phyloP scores from a whole-genome alignment of 1,140 invertebrate genomes.

The Drosophila pruinosa region DNA sequence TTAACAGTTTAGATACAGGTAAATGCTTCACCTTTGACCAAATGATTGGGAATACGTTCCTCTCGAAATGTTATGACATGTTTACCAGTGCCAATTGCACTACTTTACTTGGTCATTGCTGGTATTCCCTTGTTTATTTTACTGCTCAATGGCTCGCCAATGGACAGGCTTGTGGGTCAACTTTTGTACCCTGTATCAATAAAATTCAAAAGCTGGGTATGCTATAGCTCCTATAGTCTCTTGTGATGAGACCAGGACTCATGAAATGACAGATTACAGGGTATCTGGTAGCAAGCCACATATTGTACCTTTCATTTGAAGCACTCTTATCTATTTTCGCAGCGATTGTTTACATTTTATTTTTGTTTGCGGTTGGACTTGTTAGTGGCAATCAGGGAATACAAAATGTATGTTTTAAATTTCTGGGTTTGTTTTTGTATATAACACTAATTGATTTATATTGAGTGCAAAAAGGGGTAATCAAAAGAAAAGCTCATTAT shows the following conservation, averaged over 20 bases:
- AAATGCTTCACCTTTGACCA: neutral
- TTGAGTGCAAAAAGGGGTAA: neutral
- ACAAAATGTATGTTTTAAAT: slow-evolving; percentile 4
- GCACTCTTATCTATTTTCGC: slow-evolving; percentile 4
- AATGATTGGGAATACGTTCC: slow-evolving; percentile 1
- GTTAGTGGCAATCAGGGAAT: slow-evolving; percentile 46
- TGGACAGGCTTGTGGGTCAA: neutral
- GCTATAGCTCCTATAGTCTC: neutral
- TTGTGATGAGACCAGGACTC: too few species aligned
- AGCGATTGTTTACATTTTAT: slow-evolving; percentile 29
- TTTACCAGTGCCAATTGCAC: slow-evolving; percentile 16
- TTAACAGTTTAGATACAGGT: slow-evolving; percentile 27
- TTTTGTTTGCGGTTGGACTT: slow-evolving; percentile 48
- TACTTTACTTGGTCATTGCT: slow-evolving; percentile 1
- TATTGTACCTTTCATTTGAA: neutral
- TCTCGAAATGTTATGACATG: neutral
- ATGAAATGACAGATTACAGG: neutral
- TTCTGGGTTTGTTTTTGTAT: neutral
- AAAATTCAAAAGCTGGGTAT: too few species aligned
- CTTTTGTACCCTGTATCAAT: neutral
- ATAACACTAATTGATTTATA: slow-evolving; percentile 35
- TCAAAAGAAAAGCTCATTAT: slow-evolving; percentile 21
- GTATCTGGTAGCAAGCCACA: neutral
- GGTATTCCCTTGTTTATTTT: neutral
- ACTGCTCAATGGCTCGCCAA: neutral